Evolutionary conservation across 2,797 vertebrate species (phyloP), one percentile per base, ranked within the genome.

Genomic region (Graptemys geographica): DNA sequence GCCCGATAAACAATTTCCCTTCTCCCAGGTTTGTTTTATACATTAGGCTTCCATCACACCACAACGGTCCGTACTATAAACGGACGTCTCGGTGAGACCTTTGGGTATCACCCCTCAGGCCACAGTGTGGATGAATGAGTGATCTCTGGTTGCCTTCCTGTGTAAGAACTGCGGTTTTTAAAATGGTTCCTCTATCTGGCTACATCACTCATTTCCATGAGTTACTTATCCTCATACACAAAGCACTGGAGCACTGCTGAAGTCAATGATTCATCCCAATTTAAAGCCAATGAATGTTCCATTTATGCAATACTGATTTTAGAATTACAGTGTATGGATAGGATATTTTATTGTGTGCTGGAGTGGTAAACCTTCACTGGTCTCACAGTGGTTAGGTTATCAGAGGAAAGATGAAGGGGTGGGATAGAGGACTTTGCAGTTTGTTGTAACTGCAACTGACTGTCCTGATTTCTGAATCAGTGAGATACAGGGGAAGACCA

Each of bases 381-480:
- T 3, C 87, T 53, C 86, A 72, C 52, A 90, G 11, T 19, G 83
- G 59, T 94, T 95, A 92, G 86, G 86, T 15, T 84, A 81, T 90
- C 84, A 86, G 90, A 89, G 84, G 84, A 96, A 91, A 79, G 84
- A 93, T 84, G 44, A 81, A 92, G 51, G 31, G 27, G 28, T 3
- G 12, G 47, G 84, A 59, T 92, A 89, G 96, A 92, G 1, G 25
- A 55, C 33, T 88, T 93, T 93, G 86, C 86, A 95, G 79, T 91
- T 96, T 94, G 87, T 49, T 89, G 28, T 37, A 86, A 81, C 84
- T 93, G 59, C 93, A 95, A 95, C 95, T 91, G 90, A 96, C 90
- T 94, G 94, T 88, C 95, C 13, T 37, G 31, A 57, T 89, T 96
- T 91, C 1, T 0, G 91, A 94, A 92, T 89, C 88, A 55, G 90